Percentiles rank a stretch among this genome's conserved stretches.
Conservation (phyloP, 2,797 vertebrate genomes). For the Rhincodon typus region DNA sequence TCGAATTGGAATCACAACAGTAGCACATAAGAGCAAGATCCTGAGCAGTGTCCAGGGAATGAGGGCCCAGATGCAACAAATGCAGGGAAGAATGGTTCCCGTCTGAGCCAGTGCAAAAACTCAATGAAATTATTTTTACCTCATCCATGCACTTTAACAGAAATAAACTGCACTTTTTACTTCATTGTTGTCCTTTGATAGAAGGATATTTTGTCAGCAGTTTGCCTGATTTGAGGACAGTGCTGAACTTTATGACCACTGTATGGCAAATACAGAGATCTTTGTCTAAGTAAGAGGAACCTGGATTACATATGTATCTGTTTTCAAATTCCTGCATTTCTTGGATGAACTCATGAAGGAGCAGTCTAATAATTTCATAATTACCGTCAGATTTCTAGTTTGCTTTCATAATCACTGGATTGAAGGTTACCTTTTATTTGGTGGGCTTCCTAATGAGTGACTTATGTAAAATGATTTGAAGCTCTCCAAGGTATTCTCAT, state of each 20-base stretch:
- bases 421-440: neutral
- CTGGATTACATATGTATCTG: conserved; percentile 9
- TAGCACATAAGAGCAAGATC: conserved; percentile 89
- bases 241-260: conserved; percentile 57
- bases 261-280: conserved; percentile 41
- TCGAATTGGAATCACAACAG: conserved; percentile 80
- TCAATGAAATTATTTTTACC: conserved; percentile 86
- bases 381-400: neutral
- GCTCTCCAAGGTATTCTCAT: conserved; percentile 21
- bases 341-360: conserved; percentile 24
- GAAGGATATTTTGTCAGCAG: conserved; percentile 57
- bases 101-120: conserved; percentile 75
- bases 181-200: conserved; percentile 70
- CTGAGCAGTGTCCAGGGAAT: conserved; percentile 86
- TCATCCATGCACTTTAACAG: conserved; percentile 99
- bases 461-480: neutral
- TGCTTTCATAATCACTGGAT: conserved; percentile 16
- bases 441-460: conserved; percentile 9
- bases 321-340: conserved; percentile 25
- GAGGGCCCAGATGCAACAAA: conserved; percentile 90
- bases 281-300: neutral
- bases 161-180: conserved; percentile 85
- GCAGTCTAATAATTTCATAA: conserved; percentile 10
- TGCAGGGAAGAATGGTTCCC: conserved; percentile 92
- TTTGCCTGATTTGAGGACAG: conserved; percentile 58